Evolutionary conservation across 2,797 vertebrate species (phyloP).

Genomic region (Neoniphon sammara): DNA sequence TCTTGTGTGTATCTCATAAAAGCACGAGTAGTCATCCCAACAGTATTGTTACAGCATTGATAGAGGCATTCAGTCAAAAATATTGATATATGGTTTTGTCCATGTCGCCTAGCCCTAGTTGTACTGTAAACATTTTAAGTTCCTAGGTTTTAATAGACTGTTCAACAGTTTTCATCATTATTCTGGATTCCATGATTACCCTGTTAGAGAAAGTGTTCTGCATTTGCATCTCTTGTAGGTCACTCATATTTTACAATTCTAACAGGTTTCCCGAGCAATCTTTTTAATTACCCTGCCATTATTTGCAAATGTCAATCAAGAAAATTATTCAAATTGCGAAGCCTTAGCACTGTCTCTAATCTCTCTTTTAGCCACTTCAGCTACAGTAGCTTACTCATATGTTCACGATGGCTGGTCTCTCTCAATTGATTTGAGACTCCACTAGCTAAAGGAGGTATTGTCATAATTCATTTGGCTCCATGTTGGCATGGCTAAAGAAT

Average conservation of each 20-base stretch:
- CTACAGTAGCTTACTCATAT: constrained; percentile 23
- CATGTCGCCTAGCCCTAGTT: not conserved
- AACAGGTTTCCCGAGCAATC: not conserved
- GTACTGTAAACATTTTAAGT: not conserved
- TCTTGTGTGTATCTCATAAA: no score
- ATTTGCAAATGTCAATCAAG: constrained; percentile 27
- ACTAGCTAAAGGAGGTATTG: constrained; percentile 62
- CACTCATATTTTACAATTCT: constrained; percentile 3
- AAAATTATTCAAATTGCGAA: constrained; percentile 20
- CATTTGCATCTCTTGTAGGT: not conserved
- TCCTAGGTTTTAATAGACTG: not conserved
- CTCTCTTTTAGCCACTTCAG: constrained; percentile 40
- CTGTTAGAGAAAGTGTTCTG: not conserved
- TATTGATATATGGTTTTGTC: no score
- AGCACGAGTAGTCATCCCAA: no score
- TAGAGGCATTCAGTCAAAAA: no score
- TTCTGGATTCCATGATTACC: constrained; percentile 3
- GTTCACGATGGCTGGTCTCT: constrained; percentile 45
- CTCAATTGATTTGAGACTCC: constrained; percentile 52
- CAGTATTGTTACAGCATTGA: no score
- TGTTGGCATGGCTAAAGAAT: constrained; percentile 74
- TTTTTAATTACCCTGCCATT: constrained; percentile 12
- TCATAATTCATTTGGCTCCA: constrained; percentile 73
- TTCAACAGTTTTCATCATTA: not conserved
- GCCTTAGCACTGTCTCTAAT: constrained; percentile 24